These are phyloP conservation scores for Bufo gargarizans DNA, from an alignment of 2,113 vertebrate genomes.

Conservation along the genomic window DNA sequence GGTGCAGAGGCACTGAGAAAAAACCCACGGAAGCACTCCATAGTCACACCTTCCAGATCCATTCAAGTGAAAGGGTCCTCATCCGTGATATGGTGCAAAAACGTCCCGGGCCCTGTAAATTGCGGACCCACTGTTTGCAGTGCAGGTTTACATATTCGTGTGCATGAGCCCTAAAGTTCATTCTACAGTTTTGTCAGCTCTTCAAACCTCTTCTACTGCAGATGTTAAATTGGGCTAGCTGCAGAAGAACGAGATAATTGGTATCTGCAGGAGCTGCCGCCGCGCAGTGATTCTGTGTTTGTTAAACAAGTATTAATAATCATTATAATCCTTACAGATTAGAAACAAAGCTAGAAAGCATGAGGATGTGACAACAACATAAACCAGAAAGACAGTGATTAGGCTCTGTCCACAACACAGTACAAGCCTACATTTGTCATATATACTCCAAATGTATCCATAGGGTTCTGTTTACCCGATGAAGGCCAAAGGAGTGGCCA, in stretches of 20 bases:
- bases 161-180: too few species aligned
- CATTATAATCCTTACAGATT: neutral
- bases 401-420: neutral
- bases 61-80: too few species aligned
- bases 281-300: neutral
- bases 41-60: too few species aligned
- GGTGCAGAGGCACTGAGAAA: too few species aligned
- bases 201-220: neutral
- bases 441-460: neutral
- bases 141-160: too few species aligned
- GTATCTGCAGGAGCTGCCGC: neutral
- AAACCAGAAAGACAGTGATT: neutral
- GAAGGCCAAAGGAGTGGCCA: too few species aligned
- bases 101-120: too few species aligned
- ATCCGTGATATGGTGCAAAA: too few species aligned
- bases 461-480: too few species aligned
- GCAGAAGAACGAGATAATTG: neutral
- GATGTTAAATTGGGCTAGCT: neutral
- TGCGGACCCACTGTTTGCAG: too few species aligned
- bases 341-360: neutral
- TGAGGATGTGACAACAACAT: neutral
- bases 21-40: too few species aligned
- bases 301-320: neutral
- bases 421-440: neutral
- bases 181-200: too few species aligned